Conservation (phyloP, 2,888 invertebrate genomes). For the Mactromeris polynyma region DNA sequence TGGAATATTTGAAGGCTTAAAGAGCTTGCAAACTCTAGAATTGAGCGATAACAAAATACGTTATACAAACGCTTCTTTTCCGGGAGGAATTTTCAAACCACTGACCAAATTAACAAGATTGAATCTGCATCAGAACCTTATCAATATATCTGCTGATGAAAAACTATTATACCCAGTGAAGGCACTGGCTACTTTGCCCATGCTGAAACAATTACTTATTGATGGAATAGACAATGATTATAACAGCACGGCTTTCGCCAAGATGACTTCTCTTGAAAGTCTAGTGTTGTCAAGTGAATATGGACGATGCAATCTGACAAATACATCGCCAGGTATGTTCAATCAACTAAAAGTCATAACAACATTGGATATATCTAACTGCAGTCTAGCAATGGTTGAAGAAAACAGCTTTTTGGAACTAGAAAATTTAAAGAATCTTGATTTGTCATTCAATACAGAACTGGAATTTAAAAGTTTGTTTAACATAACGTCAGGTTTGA, state of each 20-base stretch:
- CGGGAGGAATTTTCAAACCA: background rate
- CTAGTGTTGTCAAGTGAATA: background rate
- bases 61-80: background rate
- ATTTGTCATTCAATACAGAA: slow-evolving; percentile 40
- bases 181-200: background rate
- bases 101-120: slow-evolving; percentile 9
- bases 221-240: slow-evolving; percentile 24
- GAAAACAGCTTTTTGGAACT: slow-evolving; percentile 42
- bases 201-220: slow-evolving; percentile 24
- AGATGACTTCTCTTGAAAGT: background rate
- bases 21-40: slow-evolving; percentile 24
- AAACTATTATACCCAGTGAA: slow-evolving; percentile 1
- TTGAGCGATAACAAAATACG: slow-evolving; percentile 20
- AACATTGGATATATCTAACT: slow-evolving; percentile 9
- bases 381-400: slow-evolving; percentile 28
- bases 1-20: slow-evolving; percentile 25
- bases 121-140: slow-evolving; percentile 15
- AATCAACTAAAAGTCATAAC: background rate
- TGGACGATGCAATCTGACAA: slow-evolving; percentile 23
- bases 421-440: slow-evolving; percentile 10
- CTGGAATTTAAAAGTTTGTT: slow-evolving; percentile 32
- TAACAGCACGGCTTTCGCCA: background rate
- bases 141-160: background rate
- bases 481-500: slow-evolving; percentile 35
- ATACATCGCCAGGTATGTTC: slow-evolving; percentile 6